A percentile compares a stretch with the other conserved stretches of the same genome.
Evolutionary conservation across 2,113 vertebrate genomes (phyloP).

Genomic region (Siphamia tubifer): DNA sequence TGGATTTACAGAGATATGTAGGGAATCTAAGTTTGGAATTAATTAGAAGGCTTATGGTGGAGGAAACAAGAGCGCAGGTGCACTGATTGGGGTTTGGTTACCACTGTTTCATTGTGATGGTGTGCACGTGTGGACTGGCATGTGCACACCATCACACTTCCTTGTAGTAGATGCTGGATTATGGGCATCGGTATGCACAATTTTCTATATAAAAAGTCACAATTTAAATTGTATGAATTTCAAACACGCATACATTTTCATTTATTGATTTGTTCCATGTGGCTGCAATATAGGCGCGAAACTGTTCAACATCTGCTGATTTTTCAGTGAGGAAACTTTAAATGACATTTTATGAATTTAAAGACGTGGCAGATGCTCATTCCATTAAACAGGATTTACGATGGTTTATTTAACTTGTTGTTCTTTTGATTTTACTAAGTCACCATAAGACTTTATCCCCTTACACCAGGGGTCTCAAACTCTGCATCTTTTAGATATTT

Average conservation of each 20-base stretch:
- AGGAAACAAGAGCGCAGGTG: background rate
- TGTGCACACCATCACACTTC: no score
- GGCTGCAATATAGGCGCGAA: background rate
- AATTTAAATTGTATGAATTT: background rate
- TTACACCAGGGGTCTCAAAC: no score
- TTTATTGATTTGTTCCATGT: background rate
- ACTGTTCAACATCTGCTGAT: background rate
- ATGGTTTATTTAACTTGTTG: no score
- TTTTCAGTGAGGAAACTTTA: background rate
- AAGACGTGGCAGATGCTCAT: background rate
- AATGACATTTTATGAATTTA: background rate
- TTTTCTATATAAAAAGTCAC: background rate
- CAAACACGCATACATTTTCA: background rate
- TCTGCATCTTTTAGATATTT: no score
- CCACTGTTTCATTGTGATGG: background rate
- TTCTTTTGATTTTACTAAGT: no score
- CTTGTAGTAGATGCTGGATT: no score
- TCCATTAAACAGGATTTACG: no score
- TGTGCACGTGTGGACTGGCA: no score
- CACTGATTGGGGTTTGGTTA: background rate
- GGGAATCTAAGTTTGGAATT: constrained; percentile 2
- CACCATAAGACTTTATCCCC: no score
- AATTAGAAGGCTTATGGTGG: constrained; percentile 15
- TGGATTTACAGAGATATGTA: background rate
- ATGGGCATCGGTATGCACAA: background rate